A percentile compares a stretch with the other conserved stretches of the same genome.
These are phyloP conservation scores for Herpailurus yagouaroundi DNA, from an alignment of 2,113 vertebrate species.

Conservation along the genomic window DNA sequence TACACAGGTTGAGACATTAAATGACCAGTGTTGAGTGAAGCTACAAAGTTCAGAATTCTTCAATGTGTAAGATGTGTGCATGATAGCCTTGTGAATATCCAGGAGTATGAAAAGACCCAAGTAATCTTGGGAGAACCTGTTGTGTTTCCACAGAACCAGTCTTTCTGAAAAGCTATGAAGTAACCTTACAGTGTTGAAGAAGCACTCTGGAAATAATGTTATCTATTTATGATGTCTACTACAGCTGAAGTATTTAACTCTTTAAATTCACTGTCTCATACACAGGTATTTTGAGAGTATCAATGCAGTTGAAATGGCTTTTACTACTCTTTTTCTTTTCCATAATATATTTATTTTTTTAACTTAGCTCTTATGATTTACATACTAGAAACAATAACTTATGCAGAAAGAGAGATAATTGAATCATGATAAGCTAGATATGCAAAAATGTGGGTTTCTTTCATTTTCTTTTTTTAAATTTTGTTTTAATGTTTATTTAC, in stretches of 20 bases:
- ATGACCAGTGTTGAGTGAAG: conserved; percentile 1
- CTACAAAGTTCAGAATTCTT: background rate
- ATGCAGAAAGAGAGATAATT: background rate
- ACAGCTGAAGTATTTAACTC: background rate
- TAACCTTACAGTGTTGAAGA: background rate
- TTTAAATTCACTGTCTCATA: background rate
- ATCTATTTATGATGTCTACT: background rate
- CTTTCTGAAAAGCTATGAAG: background rate
- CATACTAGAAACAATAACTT: background rate
- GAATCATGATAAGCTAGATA: background rate
- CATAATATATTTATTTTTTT: conserved; percentile 30
- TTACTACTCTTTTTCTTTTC: background rate
- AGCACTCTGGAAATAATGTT: background rate
- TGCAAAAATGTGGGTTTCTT: background rate
- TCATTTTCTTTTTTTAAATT: background rate
- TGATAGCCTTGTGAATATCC: background rate
- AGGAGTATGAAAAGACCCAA: background rate
- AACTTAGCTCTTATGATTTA: conserved; percentile 1
- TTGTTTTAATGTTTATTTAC: too few relatives aligned
- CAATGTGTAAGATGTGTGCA: background rate
- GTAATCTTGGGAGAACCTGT: background rate
- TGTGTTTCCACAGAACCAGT: background rate
- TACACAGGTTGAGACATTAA: background rate
- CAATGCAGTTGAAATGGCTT: background rate
- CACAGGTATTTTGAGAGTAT: background rate